Percentiles rank a stretch among this genome's conserved stretches.
Evolutionary conservation across 1,140 invertebrate species (phyloP).

Genomic region (Pseudomyrmex pallidus): DNA sequence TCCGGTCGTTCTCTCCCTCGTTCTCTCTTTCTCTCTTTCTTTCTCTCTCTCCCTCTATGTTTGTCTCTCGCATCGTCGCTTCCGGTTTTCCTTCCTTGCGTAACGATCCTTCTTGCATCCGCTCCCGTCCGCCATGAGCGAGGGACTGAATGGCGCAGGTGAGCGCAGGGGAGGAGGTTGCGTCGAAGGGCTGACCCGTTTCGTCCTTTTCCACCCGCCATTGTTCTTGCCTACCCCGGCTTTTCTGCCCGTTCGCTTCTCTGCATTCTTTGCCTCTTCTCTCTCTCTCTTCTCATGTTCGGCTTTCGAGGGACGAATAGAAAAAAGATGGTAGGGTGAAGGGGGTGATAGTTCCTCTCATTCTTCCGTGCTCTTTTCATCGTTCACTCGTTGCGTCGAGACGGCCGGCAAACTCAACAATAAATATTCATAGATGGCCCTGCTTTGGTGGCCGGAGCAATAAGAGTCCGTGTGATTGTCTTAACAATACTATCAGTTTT

Average conservation of each 20-base stretch:
- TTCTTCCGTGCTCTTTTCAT: slow-evolving; percentile 4
- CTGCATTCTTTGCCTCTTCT: neutral
- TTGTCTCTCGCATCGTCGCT: neutral
- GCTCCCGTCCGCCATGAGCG: neutral
- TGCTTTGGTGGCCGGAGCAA: slow-evolving; percentile 78
- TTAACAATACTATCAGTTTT: slow-evolving; percentile 84
- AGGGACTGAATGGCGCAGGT: slow-evolving; percentile 32
- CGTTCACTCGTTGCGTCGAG: neutral
- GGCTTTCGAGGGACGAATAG: slow-evolving; percentile 1
- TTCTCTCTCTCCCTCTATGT: too few relatives aligned
- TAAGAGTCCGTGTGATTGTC: slow-evolving; percentile 83
- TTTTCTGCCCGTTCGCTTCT: neutral
- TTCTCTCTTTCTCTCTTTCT: too few relatives aligned
- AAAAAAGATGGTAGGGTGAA: slow-evolving; percentile 26
- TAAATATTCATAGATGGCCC: slow-evolving; percentile 70
- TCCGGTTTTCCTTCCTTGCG: neutral
- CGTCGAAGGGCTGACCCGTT: slow-evolving; percentile 14
- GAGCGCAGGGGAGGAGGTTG: slow-evolving; percentile 42
- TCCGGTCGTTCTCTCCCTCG: slow-evolving; percentile 1
- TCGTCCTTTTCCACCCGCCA: slow-evolving; percentile 1
- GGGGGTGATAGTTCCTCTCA: slow-evolving; percentile 17
- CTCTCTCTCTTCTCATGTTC: neutral
- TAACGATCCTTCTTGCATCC: neutral
- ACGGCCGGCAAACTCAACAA: slow-evolving; percentile 56
- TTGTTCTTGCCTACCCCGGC: neutral